Evolutionary conservation across 2,888 invertebrate species (phyloP).

Genomic region (Leptinotarsa tumamoca): DNA sequence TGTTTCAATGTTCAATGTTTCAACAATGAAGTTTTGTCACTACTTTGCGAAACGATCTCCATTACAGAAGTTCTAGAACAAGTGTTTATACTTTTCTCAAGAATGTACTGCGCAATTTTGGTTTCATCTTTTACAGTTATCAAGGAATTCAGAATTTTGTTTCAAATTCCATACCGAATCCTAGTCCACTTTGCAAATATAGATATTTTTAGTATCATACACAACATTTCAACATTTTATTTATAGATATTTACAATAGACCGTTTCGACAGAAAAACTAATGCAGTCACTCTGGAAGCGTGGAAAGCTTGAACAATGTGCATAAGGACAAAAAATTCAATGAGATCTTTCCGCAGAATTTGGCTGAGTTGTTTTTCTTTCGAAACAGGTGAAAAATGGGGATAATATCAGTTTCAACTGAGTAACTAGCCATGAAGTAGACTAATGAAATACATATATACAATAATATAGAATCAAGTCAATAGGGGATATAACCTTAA

Average conservation of each 20-base stretch:
- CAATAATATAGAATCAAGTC: conserved; percentile 38
- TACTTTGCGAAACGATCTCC: too few relatives aligned
- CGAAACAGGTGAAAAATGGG: conserved; percentile 38
- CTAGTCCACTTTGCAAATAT: neutral
- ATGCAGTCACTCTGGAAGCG: conserved; percentile 40
- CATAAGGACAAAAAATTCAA: neutral
- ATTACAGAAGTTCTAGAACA: too few relatives aligned
- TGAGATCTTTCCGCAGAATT: conserved; percentile 1
- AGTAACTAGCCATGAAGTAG: conserved; percentile 40
- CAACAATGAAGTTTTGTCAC: too few relatives aligned
- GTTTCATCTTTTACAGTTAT: too few relatives aligned
- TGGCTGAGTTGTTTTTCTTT: conserved; percentile 38
- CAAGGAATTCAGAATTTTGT: too few relatives aligned
- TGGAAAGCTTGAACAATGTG: conserved; percentile 46
- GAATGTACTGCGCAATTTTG: too few relatives aligned
- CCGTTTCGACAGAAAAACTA: conserved; percentile 33
- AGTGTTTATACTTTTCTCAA: too few relatives aligned
- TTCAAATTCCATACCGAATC: neutral
- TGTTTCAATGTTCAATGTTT: too few relatives aligned
- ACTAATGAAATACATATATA: conserved; percentile 41
- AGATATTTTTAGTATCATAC: conserved; percentile 53
- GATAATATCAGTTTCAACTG: conserved; percentile 42
- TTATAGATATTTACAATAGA: conserved; percentile 63
- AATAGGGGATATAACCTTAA: conserved; percentile 21
- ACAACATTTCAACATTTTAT: conserved; percentile 64